Base-by-base conservation (phyloP, 2,797 vertebrate genomes). In the Rhadinocentrus ornatus region DNA sequence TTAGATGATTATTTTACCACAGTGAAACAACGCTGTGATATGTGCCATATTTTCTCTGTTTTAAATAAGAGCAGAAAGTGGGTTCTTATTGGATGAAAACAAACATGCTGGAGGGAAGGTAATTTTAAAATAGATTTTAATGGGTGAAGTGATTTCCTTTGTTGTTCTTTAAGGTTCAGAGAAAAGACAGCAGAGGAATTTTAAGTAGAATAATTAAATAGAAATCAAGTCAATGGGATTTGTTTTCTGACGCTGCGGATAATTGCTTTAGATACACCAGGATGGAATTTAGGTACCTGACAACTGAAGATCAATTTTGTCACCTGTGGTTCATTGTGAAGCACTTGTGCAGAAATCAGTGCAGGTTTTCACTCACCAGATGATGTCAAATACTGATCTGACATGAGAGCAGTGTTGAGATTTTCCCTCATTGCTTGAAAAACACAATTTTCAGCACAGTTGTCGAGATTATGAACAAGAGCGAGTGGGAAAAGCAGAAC, bases 131-230 rank as follows among this genome's bases (percentile, higher is more conserved):
- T 35, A 66, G 29, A 41, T 65, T 78, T 52, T 58, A 75, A 75
- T 77, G 59, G 70, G 50, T 60, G 69, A 74, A 80, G 74, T 24
- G 56, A 68, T 79, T 86, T 80, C 1, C 63, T 64, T 34, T 54
- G 62, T 68, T 61, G 35, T 50, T 56, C 41, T 50, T 39, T 35
- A 37, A 62, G 68, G 82, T 80, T 85, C 22, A 56, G 62, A 67
- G 70, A 73, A 72, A 75, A 71, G 56, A 76, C 63, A 58, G 61
- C 58, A 66, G 60, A 60, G 71, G 71, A 78, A 75, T 89, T 86
- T 89, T 75, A 83, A 78, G 83, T 75, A 68, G 81, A 86, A 87
- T 85, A 88, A 91, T 90, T 90, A 88, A 91, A 89, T 83, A 65
- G 76, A 74, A 91, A 83, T 86, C 70, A 82, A 86, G 86, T 86